Evolutionary conservation across 2,797 vertebrate species (phyloP).

Genomic region (Sternotherus odoratus): DNA sequence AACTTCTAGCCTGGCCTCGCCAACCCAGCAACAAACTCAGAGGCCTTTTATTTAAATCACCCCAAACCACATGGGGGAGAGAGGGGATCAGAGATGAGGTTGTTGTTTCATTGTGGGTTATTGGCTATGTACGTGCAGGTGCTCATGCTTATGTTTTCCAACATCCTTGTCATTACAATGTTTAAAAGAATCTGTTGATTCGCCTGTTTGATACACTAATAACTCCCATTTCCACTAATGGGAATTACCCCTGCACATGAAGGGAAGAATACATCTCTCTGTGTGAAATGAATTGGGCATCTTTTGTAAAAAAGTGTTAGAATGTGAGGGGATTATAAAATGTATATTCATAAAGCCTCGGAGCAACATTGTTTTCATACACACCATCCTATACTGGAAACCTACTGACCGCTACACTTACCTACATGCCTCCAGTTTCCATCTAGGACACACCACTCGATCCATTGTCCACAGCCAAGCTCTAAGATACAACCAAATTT

Average conservation of each 20-base stretch:
- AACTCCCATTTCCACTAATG: background rate
- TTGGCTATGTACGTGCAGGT: background rate
- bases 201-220: fast-evolving
- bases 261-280: background rate
- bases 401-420: too few relatives aligned
- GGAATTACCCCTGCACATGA: background rate
- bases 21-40: background rate
- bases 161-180: background rate
- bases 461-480: too few relatives aligned
- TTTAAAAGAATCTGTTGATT: background rate
- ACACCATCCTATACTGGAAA: too few relatives aligned
- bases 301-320: background rate
- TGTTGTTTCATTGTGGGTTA: background rate
- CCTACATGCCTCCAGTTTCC: too few relatives aligned
- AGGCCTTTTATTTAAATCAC: background rate
- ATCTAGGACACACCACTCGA: too few relatives aligned
- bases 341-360: background rate
- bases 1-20: background rate
- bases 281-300: background rate
- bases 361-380: fast-evolving
- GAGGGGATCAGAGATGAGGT: background rate
- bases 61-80: background rate
- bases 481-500: too few relatives aligned
- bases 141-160: background rate
- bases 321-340: background rate